Conservation (phyloP, 1,140 invertebrate genomes). For the Holcopasites calliopsidis region DNA sequence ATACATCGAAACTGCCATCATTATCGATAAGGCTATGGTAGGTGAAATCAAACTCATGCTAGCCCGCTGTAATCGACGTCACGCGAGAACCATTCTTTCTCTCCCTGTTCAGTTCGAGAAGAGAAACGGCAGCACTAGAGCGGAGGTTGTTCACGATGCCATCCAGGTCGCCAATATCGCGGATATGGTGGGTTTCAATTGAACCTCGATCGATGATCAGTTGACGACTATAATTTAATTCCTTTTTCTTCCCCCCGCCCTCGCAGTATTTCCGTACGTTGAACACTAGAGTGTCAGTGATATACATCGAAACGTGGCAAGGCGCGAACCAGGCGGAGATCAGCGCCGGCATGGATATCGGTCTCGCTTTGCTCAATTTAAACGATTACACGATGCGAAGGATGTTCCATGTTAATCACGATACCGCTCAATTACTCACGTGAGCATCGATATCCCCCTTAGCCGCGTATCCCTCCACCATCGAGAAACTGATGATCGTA, state of each 20-base stretch:
- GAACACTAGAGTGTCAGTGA: conserved; percentile 94
- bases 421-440: conserved; percentile 95
- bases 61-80: too few species aligned
- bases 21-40: conserved; percentile 95
- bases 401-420: conserved; percentile 90
- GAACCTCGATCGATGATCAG: background rate
- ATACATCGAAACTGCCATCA: conserved; percentile 94
- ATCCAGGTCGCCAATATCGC: conserved; percentile 98
- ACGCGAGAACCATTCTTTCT: background rate
- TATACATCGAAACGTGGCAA: conserved; percentile 98
- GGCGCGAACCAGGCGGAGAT: conserved; percentile 91
- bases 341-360: conserved; percentile 91
- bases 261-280: conserved; percentile 95
- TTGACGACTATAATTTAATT: background rate
- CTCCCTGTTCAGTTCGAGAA: conserved; percentile 87
- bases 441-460: conserved; percentile 81
- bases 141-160: conserved; percentile 95
- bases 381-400: conserved; percentile 92
- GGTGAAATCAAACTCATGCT: conserved; percentile 28
- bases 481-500: background rate
- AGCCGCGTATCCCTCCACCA: too few species aligned
- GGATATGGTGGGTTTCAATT: conserved; percentile 90
- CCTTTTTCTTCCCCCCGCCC: background rate
- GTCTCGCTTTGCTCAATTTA: conserved; percentile 91
- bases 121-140: conserved; percentile 92